These are phyloP conservation scores for Pseudocheirus occidentalis DNA, from an alignment of 2,797 vertebrate genomes.

Conservation along the genomic window DNA sequence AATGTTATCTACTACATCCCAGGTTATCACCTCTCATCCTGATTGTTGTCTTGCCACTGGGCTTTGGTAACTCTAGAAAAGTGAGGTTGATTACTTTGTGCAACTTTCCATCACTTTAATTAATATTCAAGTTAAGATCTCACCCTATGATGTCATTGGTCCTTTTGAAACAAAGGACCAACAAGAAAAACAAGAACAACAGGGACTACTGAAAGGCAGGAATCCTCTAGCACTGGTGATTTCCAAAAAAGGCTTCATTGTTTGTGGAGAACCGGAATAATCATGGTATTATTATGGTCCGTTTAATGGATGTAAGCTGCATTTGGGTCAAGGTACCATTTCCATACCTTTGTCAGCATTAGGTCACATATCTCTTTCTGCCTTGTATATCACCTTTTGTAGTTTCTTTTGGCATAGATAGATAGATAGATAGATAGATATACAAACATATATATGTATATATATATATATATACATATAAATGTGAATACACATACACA, in stretches of 20 bases:
- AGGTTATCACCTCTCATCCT: too few species aligned
- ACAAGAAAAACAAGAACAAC: neutral
- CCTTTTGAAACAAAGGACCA: neutral
- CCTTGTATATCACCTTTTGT: neutral
- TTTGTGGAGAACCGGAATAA: neutral
- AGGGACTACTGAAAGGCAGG: neutral
- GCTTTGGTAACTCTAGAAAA: neutral
- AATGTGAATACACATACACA: too few species aligned
- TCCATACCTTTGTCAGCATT: neutral
- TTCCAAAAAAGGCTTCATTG: neutral
- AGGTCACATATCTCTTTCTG: neutral
- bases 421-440: too few species aligned
- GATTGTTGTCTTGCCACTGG: too few species aligned
- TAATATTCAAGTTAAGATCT: neutral
- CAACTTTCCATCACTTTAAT: neutral
- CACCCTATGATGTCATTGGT: neutral
- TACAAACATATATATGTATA: too few species aligned
- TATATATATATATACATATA: too few species aligned
- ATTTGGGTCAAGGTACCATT: neutral
- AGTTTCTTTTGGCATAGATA: too few species aligned
- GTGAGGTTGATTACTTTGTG: neutral
- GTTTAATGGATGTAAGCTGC: neutral
- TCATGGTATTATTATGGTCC: neutral
- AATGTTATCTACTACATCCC: too few species aligned
- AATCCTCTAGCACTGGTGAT: neutral